Percentiles rank a stretch among this genome's conserved stretches.
phyloP scores from a whole-genome alignment of 2,797 vertebrate genomes.

The Gymnothorax javanicus region DNA sequence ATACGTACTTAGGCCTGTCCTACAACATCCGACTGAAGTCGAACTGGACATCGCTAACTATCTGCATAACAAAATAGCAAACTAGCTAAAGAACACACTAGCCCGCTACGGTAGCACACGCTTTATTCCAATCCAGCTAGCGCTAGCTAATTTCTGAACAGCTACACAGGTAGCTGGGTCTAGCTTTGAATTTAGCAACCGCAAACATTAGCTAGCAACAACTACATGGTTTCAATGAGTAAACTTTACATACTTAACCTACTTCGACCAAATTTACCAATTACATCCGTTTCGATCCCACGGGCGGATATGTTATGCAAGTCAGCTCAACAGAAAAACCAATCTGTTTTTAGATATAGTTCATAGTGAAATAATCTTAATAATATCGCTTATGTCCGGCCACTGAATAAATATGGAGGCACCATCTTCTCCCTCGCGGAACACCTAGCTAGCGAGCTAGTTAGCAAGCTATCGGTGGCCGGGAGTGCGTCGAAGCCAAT shows the following conservation, averaged over 20 bases:
- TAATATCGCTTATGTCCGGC: background rate
- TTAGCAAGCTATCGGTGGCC: slow-evolving; percentile 25
- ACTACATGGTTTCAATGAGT: background rate
- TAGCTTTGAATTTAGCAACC: no score
- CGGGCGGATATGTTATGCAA: background rate
- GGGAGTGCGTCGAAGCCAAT: background rate
- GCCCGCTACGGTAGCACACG: background rate
- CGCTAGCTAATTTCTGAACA: background rate
- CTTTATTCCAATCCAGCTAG: background rate
- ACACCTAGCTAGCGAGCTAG: slow-evolving; percentile 41
- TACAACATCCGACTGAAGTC: no score
- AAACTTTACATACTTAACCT: background rate
- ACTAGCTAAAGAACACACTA: no score
- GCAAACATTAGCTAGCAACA: background rate
- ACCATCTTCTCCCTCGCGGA: slow-evolving; percentile 30
- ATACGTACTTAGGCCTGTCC: no score
- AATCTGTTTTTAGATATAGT: background rate
- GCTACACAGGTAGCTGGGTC: background rate
- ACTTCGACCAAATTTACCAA: background rate
- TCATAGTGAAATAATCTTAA: no score
- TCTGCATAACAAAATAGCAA: no score
- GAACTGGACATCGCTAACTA: no score
- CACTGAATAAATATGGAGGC: slow-evolving; percentile 33
- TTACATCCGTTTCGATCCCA: background rate
- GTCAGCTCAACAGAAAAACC: background rate